Evolutionary conservation across 2,888 invertebrate genomes (phyloP).

Genomic region (Aspidiotus destructor): DNA sequence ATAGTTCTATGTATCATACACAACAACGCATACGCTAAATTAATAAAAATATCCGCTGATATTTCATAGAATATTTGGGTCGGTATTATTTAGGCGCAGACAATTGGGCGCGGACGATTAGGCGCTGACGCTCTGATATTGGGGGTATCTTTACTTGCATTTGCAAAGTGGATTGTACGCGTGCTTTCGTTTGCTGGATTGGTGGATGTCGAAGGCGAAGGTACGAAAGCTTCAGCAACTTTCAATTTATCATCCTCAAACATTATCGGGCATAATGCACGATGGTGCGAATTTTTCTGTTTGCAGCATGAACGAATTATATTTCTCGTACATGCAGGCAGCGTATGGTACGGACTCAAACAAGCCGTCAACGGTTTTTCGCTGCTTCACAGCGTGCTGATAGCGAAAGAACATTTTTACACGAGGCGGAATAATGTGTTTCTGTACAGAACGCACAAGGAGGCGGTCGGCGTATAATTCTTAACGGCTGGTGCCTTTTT

Average conservation of each 20-base stretch:
- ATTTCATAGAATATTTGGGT: no score
- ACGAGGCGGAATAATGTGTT: not conserved
- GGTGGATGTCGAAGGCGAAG: no score
- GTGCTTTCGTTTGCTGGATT: no score
- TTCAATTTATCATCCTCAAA: not conserved
- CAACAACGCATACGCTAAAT: no score
- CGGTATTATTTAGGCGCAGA: no score
- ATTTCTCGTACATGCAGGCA: not conserved
- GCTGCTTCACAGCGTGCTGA: not conserved
- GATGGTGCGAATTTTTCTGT: not conserved
- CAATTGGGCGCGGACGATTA: no score
- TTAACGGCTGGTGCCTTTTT: no score
- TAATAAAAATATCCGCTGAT: no score
- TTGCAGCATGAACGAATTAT: not conserved
- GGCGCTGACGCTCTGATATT: no score
- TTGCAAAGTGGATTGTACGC: not conserved
- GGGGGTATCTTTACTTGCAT: not conserved
- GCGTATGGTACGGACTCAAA: not conserved
- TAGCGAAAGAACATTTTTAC: not conserved
- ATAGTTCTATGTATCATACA: no score
- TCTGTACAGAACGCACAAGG: not conserved
- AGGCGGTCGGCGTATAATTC: no score
- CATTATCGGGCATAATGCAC: not conserved
- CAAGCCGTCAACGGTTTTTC: not conserved
- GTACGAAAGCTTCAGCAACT: no score